Evolutionary conservation across 1,140 invertebrate species (phyloP).

Genomic region (Psilanteris sp.): DNA sequence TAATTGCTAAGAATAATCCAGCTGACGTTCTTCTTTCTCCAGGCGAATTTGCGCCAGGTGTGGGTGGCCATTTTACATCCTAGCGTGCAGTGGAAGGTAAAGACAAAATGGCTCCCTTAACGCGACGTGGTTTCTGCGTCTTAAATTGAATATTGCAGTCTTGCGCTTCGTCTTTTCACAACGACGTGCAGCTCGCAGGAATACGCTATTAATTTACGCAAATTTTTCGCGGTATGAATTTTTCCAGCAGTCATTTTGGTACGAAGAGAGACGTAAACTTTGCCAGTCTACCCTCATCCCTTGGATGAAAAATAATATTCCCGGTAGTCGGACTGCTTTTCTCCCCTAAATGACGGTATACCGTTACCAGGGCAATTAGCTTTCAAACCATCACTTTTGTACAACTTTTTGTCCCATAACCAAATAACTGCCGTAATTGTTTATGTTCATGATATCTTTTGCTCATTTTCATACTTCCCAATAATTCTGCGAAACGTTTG

Average conservation of each 20-base stretch:
- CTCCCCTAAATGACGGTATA: conserved; percentile 47
- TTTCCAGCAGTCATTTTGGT: conserved; percentile 70
- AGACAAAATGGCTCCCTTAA: conserved; percentile 20
- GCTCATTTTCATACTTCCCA: conserved; percentile 12
- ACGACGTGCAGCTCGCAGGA: conserved; percentile 24
- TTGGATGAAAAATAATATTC: conserved; percentile 11
- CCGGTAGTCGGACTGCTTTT: not conserved
- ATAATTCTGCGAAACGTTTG: no score
- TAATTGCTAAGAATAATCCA: conserved; percentile 37
- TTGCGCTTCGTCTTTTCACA: conserved; percentile 25
- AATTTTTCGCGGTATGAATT: conserved; percentile 73
- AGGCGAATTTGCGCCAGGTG: conserved; percentile 4
- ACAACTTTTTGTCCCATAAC: conserved; percentile 72
- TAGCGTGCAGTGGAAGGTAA: not conserved
- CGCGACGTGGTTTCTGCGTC: conserved; percentile 35
- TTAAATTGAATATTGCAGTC: conserved; percentile 69
- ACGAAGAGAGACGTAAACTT: conserved; percentile 50
- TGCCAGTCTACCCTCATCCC: not conserved
- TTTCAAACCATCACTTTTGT: conserved; percentile 66
- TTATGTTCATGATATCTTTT: conserved; percentile 62
- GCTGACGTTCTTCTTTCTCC: conserved; percentile 5
- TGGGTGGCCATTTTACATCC: conserved; percentile 40
- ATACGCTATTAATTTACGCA: conserved; percentile 73
- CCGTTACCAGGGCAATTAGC: conserved; percentile 74
- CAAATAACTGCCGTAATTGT: conserved; percentile 74